phyloP scores from a whole-genome alignment of 1,140 invertebrate species.

The Parapsyche elsis region DNA sequence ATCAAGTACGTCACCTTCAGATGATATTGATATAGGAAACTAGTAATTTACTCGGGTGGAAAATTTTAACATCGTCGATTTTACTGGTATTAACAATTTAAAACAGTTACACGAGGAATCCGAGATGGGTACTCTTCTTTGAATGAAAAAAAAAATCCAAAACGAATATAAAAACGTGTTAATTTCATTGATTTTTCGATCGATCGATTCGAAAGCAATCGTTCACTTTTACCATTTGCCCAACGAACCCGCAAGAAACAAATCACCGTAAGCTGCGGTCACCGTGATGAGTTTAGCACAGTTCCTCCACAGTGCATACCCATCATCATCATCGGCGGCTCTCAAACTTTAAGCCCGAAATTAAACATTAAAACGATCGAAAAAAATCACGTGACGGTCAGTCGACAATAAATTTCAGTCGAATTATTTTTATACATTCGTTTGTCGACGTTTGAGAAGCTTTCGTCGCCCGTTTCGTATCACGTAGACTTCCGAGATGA shows the following conservation, averaged over 20 bases:
- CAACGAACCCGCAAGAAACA: slow-evolving; percentile 26
- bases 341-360: not conserved
- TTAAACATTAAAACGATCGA: not conserved
- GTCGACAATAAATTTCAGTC: not conserved
- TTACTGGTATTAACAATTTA: too few relatives aligned
- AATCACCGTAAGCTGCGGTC: slow-evolving; percentile 43
- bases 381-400: not conserved
- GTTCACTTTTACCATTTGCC: slow-evolving; percentile 36
- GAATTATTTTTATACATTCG: not conserved
- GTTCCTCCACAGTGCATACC: slow-evolving; percentile 20
- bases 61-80: too few relatives aligned
- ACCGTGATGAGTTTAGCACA: slow-evolving; percentile 45
- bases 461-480: not conserved
- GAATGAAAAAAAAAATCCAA: too few relatives aligned
- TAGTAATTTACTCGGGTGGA: too few relatives aligned
- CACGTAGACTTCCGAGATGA: slow-evolving; percentile 22
- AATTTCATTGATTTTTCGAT: not conserved
- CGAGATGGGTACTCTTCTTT: too few relatives aligned
- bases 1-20: too few relatives aligned
- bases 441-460: not conserved
- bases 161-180: not conserved
- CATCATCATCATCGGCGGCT: not conserved
- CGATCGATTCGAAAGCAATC: not conserved
- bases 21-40: too few relatives aligned
- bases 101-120: too few relatives aligned